phyloP scores from a whole-genome alignment of 2,113 vertebrate species.

The Carassius auratus region DNA sequence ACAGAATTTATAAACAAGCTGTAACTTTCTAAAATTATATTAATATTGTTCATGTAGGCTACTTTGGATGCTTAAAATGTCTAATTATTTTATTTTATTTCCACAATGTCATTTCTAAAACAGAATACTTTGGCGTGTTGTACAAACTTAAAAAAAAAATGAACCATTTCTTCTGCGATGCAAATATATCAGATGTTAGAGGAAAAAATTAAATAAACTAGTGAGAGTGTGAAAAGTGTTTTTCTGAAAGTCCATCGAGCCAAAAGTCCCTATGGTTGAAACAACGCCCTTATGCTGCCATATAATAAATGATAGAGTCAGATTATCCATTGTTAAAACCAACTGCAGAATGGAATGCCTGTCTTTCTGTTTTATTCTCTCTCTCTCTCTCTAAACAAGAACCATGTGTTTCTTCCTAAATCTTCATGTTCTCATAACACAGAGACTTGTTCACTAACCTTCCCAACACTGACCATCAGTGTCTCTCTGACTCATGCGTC shows the following conservation, averaged over 20 bases:
- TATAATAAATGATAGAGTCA: slow-evolving; percentile 11
- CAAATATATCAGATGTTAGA: neutral
- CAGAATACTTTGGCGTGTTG: neutral
- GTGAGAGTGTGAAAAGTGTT: neutral
- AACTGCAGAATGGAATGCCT: slow-evolving; percentile 18
- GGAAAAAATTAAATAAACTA: neutral
- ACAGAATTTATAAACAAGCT: too few relatives aligned
- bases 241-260: neutral
- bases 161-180: neutral
- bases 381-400: slow-evolving; percentile 22
- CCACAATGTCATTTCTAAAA: neutral
- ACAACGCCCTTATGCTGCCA: neutral
- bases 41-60: too few relatives aligned
- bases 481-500: neutral
- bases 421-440: slow-evolving; percentile 1
- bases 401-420: slow-evolving; percentile 15
- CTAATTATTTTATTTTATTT: too few relatives aligned
- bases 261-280: neutral
- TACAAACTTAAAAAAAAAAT: neutral
- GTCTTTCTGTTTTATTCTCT: neutral
- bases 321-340: slow-evolving; percentile 13
- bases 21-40: too few relatives aligned
- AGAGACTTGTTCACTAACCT: neutral
- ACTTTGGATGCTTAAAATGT: too few relatives aligned
- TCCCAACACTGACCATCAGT: neutral